Evolutionary conservation across 2,888 invertebrate species (phyloP).

Genomic region (Melipona beecheii): DNA sequence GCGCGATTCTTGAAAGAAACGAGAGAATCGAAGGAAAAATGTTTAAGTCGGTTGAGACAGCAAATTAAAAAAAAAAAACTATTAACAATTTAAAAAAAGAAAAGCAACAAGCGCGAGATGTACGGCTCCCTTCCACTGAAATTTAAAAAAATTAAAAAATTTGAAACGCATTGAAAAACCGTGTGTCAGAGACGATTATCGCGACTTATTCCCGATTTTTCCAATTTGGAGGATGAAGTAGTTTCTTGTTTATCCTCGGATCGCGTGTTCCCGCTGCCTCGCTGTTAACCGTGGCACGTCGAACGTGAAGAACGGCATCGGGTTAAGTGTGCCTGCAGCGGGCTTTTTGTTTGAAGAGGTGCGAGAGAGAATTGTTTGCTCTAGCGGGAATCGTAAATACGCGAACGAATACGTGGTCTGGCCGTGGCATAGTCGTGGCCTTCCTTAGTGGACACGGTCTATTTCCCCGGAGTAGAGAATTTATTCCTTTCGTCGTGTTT

Average conservation of each 20-base stretch:
- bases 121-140: no score
- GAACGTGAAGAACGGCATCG: slow-evolving; percentile 3
- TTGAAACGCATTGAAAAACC: no score
- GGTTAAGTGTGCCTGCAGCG: slow-evolving; percentile 34
- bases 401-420: slow-evolving; percentile 11
- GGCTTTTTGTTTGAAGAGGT: slow-evolving; percentile 49
- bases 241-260: not conserved
- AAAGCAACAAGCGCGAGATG: no score
- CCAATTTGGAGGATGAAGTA: not conserved
- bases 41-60: no score
- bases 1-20: no score
- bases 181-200: not conserved
- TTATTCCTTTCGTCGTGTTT: slow-evolving; percentile 14
- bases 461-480: not conserved
- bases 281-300: not conserved
- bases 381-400: slow-evolving; percentile 32
- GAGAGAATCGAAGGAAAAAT: no score
- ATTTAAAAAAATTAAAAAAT: no score
- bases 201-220: not conserved
- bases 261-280: slow-evolving; percentile 11
- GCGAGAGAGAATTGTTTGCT: slow-evolving; percentile 45
- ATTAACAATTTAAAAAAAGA: no score
- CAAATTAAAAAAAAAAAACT: no score
- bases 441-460: slow-evolving; percentile 1
- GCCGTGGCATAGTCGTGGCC: not conserved